Evolutionary conservation across 2,888 invertebrate genomes (phyloP).

Genomic region (Tolmerus cingulatus): DNA sequence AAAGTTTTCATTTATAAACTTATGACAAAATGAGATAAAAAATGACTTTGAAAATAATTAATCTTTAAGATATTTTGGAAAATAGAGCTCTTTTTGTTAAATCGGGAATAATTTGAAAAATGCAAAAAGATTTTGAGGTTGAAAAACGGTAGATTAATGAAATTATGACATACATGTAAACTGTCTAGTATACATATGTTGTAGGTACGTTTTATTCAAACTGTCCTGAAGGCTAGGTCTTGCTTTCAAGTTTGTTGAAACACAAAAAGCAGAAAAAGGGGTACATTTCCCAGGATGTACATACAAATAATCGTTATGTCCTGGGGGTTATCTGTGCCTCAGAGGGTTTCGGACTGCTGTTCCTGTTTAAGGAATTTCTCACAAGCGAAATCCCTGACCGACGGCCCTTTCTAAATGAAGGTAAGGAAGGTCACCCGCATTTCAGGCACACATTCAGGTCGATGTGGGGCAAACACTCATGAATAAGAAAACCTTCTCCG

Average conservation of each 20-base stretch:
- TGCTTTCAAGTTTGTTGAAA: background rate
- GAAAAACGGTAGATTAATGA: no score
- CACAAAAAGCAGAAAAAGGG: background rate
- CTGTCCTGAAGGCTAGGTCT: background rate
- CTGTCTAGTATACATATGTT: background rate
- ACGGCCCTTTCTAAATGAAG: background rate
- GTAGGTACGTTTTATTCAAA: background rate
- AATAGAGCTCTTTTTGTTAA: no score
- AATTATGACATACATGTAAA: no score
- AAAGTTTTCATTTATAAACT: no score
- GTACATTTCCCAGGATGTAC: background rate
- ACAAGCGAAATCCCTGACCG: background rate
- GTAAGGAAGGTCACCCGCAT: conserved; percentile 42
- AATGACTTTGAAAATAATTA: no score
- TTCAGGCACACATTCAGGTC: conserved; percentile 3
- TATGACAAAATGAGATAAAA: no score
- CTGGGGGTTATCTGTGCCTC: background rate
- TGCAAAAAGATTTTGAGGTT: no score
- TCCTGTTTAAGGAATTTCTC: background rate
- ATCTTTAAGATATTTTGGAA: no score
- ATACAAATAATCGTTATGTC: background rate
- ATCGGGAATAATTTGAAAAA: no score
- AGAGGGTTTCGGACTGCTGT: background rate
- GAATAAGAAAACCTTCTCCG: conserved; percentile 32
- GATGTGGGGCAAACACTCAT: conserved; percentile 33